Conservation (phyloP, 2,797 vertebrate species). For the Cichlasoma orientale region DNA sequence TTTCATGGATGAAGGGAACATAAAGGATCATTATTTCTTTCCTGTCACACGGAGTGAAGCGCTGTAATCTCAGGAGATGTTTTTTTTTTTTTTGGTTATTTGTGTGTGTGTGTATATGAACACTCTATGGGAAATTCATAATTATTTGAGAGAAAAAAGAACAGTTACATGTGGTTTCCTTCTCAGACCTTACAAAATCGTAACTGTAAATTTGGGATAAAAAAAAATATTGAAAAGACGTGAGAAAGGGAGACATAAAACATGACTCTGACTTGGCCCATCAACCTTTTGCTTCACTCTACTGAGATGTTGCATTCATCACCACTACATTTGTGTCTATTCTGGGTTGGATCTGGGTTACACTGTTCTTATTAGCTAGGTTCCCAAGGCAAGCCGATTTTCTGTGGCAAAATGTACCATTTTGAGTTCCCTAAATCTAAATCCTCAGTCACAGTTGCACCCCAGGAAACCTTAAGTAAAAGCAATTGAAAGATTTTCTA, state of each 20-base stretch:
- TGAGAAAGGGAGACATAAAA: neutral
- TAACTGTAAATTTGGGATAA: neutral
- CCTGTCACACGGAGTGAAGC: constrained; percentile 32
- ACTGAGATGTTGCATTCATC: constrained; percentile 1
- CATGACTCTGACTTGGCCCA: neutral
- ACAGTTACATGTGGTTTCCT: constrained; percentile 16
- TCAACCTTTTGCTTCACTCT: neutral
- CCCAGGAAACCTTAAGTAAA: constrained; percentile 10
- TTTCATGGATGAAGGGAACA: constrained; percentile 27
- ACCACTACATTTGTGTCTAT: neutral
- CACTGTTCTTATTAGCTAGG: constrained; percentile 5
- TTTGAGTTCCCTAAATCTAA: constrained; percentile 35
- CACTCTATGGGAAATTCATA: constrained; percentile 20
- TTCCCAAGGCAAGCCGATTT: constrained; percentile 13
- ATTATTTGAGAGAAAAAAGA: constrained; percentile 9
- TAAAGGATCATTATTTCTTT: constrained; percentile 20
- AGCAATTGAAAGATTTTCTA: constrained; percentile 50
- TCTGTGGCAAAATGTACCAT: constrained; percentile 4
- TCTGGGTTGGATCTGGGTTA: constrained; percentile 17
- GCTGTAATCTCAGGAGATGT: constrained; percentile 32
- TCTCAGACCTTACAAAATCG: constrained; percentile 19
- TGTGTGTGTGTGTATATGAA: constrained; percentile 5
- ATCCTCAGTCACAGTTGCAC: constrained; percentile 6
- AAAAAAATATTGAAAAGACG: neutral
- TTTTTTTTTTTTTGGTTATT: constrained; percentile 10